Conservation (phyloP, 1,140 invertebrate genomes). For the Chironomus tepperi region DNA sequence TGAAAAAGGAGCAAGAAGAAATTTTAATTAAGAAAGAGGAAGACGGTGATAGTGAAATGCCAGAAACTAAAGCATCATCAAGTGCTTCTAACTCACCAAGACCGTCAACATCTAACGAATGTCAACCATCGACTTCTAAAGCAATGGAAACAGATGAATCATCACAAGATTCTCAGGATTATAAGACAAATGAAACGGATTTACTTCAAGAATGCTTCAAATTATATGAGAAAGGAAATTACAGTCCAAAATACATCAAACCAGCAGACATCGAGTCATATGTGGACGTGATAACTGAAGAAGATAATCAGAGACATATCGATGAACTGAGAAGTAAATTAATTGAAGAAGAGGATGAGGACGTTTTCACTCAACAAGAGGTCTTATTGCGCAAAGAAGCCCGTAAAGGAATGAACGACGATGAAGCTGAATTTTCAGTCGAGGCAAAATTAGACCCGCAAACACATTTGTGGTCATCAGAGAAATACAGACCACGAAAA, state of each 20-base stretch:
- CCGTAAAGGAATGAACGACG: conserved; percentile 76
- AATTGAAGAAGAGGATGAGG: conserved; percentile 32
- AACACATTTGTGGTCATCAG: conserved; percentile 85
- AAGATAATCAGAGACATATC: conserved; percentile 68
- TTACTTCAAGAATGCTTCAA: conserved; percentile 52
- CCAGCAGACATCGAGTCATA: conserved; percentile 69
- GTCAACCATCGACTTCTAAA: not conserved
- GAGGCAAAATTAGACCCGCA: conserved; percentile 79
- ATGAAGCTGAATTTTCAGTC: conserved; percentile 88
- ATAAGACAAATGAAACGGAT: conserved; percentile 40
- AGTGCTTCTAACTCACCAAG: conserved; percentile 29
- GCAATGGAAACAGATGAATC: not conserved
- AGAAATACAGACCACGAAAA: conserved; percentile 95
- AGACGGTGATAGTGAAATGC: conserved; percentile 33
- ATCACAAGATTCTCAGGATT: conserved; percentile 26
- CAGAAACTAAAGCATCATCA: not conserved
- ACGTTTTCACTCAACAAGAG: conserved; percentile 44
- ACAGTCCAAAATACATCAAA: conserved; percentile 69
- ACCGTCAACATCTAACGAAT: conserved; percentile 30
- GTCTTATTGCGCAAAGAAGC: conserved; percentile 66
- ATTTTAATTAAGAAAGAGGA: conserved; percentile 35
- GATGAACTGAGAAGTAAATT: conserved; percentile 61
- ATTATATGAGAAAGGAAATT: conserved; percentile 70
- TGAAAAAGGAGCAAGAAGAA: conserved; percentile 82
- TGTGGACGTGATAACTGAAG: conserved; percentile 67